phyloP scores from a whole-genome alignment of 2,113 vertebrate species.

The Pavo muticus region DNA sequence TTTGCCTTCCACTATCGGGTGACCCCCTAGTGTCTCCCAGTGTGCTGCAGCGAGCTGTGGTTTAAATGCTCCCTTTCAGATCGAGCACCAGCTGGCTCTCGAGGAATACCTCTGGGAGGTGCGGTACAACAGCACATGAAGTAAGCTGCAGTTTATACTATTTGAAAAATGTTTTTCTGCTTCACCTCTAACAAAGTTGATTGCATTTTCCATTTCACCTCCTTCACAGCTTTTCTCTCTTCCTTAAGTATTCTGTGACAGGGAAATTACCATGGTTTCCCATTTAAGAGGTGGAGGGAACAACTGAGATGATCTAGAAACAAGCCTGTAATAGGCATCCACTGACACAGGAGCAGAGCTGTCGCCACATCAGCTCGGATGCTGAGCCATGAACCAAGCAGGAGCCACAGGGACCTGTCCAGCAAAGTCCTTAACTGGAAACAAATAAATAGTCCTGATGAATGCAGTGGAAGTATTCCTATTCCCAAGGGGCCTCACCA shows the following conservation, averaged over 20 bases:
- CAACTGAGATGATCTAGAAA: constrained; percentile 30
- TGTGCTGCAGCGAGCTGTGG: background rate
- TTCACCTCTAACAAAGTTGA: constrained; percentile 52
- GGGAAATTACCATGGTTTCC: constrained; percentile 55
- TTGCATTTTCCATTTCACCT: constrained; percentile 61
- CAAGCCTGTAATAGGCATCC: background rate
- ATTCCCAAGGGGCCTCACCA: background rate
- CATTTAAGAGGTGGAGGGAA: constrained; percentile 33
- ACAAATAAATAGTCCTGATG: background rate
- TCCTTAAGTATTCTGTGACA: constrained; percentile 38
- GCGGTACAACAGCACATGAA: background rate
- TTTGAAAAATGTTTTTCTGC: constrained; percentile 49
- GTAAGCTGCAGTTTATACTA: background rate
- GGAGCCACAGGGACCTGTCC: background rate
- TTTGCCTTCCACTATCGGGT: background rate
- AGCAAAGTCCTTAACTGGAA: background rate
- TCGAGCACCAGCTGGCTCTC: background rate
- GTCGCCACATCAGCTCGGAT: fast-evolving
- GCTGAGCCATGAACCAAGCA: background rate
- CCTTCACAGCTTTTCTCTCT: constrained; percentile 29
- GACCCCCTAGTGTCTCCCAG: background rate
- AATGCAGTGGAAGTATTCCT: background rate
- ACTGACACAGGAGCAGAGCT: background rate
- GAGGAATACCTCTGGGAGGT: background rate
- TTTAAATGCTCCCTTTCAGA: background rate